Base-by-base conservation (phyloP, 2,797 vertebrate genomes). In the Eremophila alpestris region DNA sequence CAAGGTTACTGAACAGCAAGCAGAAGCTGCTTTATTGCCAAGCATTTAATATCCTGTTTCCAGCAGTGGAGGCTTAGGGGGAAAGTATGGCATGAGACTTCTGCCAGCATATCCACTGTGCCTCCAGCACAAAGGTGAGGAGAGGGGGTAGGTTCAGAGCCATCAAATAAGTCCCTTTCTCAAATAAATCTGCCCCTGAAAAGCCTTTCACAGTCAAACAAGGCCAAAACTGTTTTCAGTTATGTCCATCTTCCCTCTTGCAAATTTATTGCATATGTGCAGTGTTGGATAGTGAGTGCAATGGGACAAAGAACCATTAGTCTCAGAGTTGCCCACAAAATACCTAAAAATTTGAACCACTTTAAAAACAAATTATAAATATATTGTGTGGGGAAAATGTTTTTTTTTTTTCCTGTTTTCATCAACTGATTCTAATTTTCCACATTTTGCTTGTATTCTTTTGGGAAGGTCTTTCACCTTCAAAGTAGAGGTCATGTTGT, bases 11-110 rank as follows among this genome's bases (percentile, higher is more conserved):
- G 63, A 96, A 96, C 90, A 95, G 89, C 85, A 88, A 93, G 87
- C 74, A 93, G 85, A 94, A 94, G 30, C 91, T 88, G 67, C 94
- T 95, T 97, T 97, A 96, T 94, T 96, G 95, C 88, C 64, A 64
- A 76, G 80, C 83, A 88, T 89, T 96, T 97, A 96, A 96, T 97
- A 94, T 94, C 91, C 89, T 93, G 55, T 86, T 94, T 93, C 73
- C 63, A 95, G 38, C 62, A 81, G 87, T 32, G 43, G 55, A 89
- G 82, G 69, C 74, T 92, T 93, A 87, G 65, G 79, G 85, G 62
- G 51, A 69, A 78, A 90, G 84, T 43, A 62, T 63, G 83, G 77
- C 89, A 70, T 24, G 51, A 96, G 43, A 24, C 83, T 69, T 88
- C 83, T 88, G 73, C 67, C 80, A 81, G 77, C 73, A 11, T 5